Evolutionary conservation across 2,888 invertebrate species (phyloP).

Genomic region (Slavum lentiscoides): DNA sequence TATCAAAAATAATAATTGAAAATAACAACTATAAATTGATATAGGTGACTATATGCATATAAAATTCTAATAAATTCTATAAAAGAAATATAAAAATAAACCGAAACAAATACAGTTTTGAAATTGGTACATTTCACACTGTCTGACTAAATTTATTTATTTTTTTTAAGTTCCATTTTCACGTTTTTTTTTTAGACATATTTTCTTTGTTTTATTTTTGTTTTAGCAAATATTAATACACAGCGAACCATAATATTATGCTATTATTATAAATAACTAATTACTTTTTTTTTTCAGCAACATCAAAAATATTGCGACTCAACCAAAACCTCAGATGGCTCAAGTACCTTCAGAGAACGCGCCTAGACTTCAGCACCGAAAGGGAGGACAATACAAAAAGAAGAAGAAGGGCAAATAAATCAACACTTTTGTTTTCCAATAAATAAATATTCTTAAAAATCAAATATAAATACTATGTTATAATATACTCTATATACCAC

Average conservation of each 20-base stretch:
- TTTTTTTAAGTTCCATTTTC: too few relatives aligned
- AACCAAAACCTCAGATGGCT: conserved; percentile 40
- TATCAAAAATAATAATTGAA: background rate
- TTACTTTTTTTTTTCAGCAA: conserved; percentile 22
- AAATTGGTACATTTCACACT: too few relatives aligned
- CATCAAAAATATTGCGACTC: conserved; percentile 51
- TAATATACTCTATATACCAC: conserved; percentile 12
- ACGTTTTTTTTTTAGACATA: too few relatives aligned
- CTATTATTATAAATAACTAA: background rate
- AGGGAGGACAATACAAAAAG: conserved; percentile 71
- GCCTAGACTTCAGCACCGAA: conserved; percentile 73
- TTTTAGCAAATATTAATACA: too few relatives aligned
- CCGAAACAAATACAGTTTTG: too few relatives aligned
- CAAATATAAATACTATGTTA: conserved; percentile 19
- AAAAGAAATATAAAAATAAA: too few relatives aligned
- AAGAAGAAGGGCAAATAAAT: conserved; percentile 66
- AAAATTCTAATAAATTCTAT: background rate
- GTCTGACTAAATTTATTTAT: too few relatives aligned
- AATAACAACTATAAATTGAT: background rate
- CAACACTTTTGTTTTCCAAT: background rate
- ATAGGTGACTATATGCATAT: background rate
- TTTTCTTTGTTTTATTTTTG: too few relatives aligned
- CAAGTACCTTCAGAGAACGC: conserved; percentile 58
- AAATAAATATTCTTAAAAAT: conserved; percentile 14
- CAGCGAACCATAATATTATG: too few relatives aligned